phyloP scores from a whole-genome alignment of 2,888 invertebrate species.

The Geotrupes spiniger region DNA sequence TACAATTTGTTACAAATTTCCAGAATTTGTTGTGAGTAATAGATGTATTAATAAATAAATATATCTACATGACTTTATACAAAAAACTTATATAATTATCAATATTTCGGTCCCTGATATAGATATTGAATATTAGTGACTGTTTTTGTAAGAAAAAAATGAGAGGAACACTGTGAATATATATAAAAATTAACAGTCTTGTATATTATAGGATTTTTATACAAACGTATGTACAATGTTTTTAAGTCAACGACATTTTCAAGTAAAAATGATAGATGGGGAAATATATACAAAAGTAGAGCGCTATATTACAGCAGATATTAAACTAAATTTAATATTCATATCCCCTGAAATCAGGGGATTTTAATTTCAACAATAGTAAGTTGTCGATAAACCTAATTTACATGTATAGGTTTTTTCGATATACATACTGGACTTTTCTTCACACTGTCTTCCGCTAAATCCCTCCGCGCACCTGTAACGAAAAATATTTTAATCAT shows the following conservation, averaged over 20 bases:
- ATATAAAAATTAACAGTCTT: constrained; percentile 36
- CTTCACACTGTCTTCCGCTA: constrained; percentile 76
- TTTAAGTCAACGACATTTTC: constrained; percentile 7
- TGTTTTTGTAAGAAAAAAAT: constrained; percentile 4
- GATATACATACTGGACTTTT: constrained; percentile 78
- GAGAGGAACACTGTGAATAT: constrained; percentile 14
- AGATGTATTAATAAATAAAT: constrained; percentile 52
- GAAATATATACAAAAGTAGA: constrained; percentile 20
- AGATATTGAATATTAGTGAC: constrained; percentile 7
- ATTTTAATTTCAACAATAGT: constrained; percentile 64
- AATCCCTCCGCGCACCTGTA: constrained; percentile 78
- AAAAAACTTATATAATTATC: constrained; percentile 37
- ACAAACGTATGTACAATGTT: constrained; percentile 36
- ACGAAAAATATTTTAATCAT: constrained; percentile 9
- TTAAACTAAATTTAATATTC: constrained; percentile 8
- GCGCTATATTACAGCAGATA: constrained; percentile 11
- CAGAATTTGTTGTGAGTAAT: constrained; percentile 52
- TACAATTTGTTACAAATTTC: constrained; percentile 37
- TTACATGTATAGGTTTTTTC: constrained; percentile 63
- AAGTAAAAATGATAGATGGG: constrained; percentile 14
- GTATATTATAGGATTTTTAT: constrained; percentile 30
- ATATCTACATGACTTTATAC: constrained; percentile 52
- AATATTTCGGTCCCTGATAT: constrained; percentile 47
- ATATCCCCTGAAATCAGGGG: constrained; percentile 6
- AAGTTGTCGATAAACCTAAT: constrained; percentile 73